Evolutionary conservation across 2,797 vertebrate species (phyloP).

Genomic region (Glossophaga mutica): DNA sequence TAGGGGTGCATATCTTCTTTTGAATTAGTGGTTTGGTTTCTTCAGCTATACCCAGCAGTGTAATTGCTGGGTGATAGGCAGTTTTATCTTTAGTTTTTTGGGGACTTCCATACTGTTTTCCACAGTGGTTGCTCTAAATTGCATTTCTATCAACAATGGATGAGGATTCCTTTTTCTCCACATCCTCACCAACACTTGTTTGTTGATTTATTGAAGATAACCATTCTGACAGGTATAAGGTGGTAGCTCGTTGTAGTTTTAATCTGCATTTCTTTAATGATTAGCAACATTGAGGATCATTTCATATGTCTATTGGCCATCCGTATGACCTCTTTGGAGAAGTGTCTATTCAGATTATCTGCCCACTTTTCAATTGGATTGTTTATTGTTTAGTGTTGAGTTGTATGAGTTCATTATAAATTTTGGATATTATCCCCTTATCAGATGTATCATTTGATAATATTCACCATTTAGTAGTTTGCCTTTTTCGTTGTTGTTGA

Average conservation of each 20-base stretch:
- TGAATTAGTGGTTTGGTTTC: neutral
- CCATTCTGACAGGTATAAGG: neutral
- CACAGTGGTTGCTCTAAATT: neutral
- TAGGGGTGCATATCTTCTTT: neutral
- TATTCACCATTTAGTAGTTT: neutral
- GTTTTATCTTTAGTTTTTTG: neutral
- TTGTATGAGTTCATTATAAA: neutral
- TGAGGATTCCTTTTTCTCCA: neutral
- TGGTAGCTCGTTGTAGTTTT: neutral
- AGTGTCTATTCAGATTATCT: neutral
- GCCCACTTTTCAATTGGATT: neutral
- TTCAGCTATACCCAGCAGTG: neutral
- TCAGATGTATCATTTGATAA: neutral
- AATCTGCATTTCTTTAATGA: neutral
- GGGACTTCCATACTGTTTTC: neutral
- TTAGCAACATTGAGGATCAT: neutral
- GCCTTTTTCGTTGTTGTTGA: neutral
- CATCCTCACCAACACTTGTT: neutral
- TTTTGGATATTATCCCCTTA: neutral
- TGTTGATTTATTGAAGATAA: neutral
- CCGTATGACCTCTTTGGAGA: neutral
- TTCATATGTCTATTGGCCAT: neutral
- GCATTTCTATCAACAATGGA: neutral
- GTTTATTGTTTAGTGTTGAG: neutral
- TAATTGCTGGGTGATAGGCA: neutral